phyloP scores from a whole-genome alignment of 2,797 vertebrate species.

The Etheostoma perlongum region DNA sequence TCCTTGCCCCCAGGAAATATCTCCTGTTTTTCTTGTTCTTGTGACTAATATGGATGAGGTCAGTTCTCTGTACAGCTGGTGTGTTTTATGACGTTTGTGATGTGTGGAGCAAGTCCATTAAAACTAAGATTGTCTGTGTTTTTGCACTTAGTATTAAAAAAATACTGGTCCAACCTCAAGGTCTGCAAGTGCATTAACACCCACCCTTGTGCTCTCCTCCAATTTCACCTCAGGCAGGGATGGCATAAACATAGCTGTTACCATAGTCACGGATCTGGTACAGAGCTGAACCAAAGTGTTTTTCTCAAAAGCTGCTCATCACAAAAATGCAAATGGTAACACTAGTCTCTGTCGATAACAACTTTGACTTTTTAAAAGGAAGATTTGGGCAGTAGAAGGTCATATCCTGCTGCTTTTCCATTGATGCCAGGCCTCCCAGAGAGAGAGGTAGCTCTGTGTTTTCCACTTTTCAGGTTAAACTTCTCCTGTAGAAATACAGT shows the following conservation, averaged over 20 bases:
- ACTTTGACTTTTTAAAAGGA: constrained; percentile 23
- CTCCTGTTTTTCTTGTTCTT: not conserved
- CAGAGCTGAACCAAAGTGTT: constrained; percentile 23
- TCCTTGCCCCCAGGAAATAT: not conserved
- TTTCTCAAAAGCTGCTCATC: constrained; percentile 28
- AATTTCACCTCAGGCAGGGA: constrained; percentile 28
- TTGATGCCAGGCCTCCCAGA: constrained; percentile 1
- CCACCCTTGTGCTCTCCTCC: constrained; percentile 34
- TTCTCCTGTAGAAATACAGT: not conserved
- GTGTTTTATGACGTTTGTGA: not conserved
- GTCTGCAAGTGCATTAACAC: constrained; percentile 38
- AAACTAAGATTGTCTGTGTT: not conserved
- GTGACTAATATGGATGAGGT: not conserved
- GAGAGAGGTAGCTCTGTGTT: not conserved
- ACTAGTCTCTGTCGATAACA: constrained; percentile 1
- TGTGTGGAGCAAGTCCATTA: not conserved
- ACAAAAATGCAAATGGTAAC: constrained; percentile 40
- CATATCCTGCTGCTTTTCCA: constrained; percentile 19
- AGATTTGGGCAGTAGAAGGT: constrained; percentile 23
- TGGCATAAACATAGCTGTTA: constrained; percentile 62
- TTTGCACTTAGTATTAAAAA: constrained; percentile 13
- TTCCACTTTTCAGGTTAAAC: constrained; percentile 10
- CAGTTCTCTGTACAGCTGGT: not conserved
- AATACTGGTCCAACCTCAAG: constrained; percentile 5
- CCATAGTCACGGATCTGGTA: constrained; percentile 52